Evolutionary conservation across 2,888 invertebrate genomes (phyloP), one percentile per base, ranked within the genome.

Genomic region (Agrochola circellaris): DNA sequence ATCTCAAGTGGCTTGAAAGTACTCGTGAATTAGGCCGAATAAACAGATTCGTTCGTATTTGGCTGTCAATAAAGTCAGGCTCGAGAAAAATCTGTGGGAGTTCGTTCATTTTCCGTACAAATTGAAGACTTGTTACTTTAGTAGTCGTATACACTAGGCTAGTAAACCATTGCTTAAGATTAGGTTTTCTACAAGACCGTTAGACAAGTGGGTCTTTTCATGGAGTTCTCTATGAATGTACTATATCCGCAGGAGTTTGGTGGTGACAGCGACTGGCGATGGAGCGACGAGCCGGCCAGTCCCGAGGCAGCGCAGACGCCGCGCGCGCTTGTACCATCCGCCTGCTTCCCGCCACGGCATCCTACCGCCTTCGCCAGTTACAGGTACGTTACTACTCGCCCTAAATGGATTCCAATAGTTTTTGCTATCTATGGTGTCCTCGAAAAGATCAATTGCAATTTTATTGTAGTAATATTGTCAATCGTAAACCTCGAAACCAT

Each of bases 241-340:
- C 4, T 34, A 58, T 71, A 72, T 81, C 58, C 30, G 2, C 79
- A 93, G 93, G 92, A 93, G 26, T 87, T 86, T 30, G 89, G 89
- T 20, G 88, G 88, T 20, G 92, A 91, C 15, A 79, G 71, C 58
- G 92, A 92, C 68, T 95, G 95, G 95, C 92, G 92, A 34, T 96
- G 96, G 95, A 75, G 62, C 56, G 93, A 94, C 77, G 92, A 92
- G 66, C 95, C 95, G 0, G 90, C 92, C 79, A 96, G 97, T 85
- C 97, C 97, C 0, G 95, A 95, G 89, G 94, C 88, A 15, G 96
- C 95, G 64, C 95, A 94, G 88, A 93, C 94, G 2, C 96, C 97
- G 62, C 93, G 95, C 8, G 90, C 94, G 11, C 90, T 95, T 4
- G 95, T 96, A 69, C 96, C 96, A 13, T 77, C 94, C 15, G 88